Base-by-base conservation (phyloP, 2,888 invertebrate species). In the Epicampocera succincta region DNA sequence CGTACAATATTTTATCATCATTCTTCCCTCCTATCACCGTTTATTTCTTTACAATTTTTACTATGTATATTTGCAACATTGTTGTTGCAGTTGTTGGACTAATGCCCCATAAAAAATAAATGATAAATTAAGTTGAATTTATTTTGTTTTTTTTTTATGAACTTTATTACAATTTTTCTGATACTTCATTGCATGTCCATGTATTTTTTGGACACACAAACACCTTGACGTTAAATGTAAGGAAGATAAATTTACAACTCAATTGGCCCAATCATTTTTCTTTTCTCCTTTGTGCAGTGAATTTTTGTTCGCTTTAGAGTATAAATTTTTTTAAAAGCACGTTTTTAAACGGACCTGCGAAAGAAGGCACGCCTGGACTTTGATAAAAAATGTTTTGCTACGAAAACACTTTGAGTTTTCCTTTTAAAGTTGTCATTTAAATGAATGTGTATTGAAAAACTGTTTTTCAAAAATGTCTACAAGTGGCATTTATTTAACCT, bases 261-360 rank as follows among this genome's bases (percentile, higher is more conserved):
- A 76, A 76, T 69, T 76, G 75, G 19, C 19, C 69, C 61, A 61
- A 69, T 76, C 19, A 48, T 15, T 63, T 46, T 54, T 61, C 12
- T 11, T 25, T 13, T 25, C 5, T 25, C 5, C 5, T 25, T 25
- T n/a, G 2, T 46, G 8, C 56, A 58, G 48, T 58, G 46, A 56
- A n/a, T 38, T 46, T 56, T 1, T 5, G 2, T 19, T 54, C 52
- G 1, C 13, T 40, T 42, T 33, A 25, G 9, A 58, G 21, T 17
- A 17, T 56, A 21, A 56, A 9, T 46, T 46, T 65, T n/a, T 44
- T 46, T 54, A 56, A 33, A 38, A 15, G 48, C n/a, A n/a, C 46
- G 40, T 5, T 54, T 48, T 21, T 17, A 54, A 33, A 13, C 15
- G n/a, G 12, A 58, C 29, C 25, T 15, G 21, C 21, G 50, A 1